These are phyloP conservation scores for Monarcha castaneiventris DNA, from an alignment of 2,113 vertebrate genomes.

Conservation along the genomic window DNA sequence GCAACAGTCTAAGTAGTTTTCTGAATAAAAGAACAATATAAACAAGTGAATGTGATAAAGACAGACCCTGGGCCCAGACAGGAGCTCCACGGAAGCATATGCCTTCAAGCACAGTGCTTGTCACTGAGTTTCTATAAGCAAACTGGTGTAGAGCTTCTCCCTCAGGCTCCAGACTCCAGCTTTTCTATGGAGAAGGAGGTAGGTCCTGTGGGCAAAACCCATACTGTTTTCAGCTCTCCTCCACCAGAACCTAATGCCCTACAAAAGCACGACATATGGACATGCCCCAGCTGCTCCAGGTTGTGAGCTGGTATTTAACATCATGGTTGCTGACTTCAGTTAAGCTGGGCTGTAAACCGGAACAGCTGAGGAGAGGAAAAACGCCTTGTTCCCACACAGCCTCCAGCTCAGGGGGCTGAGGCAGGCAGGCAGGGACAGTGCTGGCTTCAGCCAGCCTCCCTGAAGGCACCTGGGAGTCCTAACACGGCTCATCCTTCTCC, in stretches of 20 bases:
- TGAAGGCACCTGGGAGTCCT: neutral
- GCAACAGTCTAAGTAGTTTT: neutral
- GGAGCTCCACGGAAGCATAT: neutral
- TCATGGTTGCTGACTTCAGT: neutral
- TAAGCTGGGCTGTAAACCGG: neutral
- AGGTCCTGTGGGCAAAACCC: neutral
- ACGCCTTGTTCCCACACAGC: fast-evolving
- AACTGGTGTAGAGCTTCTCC: neutral
- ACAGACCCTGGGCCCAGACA: neutral
- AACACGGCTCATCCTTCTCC: fast-evolving
- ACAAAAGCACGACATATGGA: neutral
- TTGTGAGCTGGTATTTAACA: neutral
- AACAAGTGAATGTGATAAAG: neutral
- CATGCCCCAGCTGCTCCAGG: neutral
- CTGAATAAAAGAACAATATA: neutral
- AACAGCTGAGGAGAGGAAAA: neutral
- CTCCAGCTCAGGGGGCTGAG: neutral
- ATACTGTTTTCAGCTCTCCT: neutral
- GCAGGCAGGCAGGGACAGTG: neutral
- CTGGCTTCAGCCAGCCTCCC: neutral
- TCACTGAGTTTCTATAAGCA: neutral
- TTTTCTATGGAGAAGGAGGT: neutral
- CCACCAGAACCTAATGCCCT: neutral
- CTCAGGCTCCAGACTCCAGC: neutral
- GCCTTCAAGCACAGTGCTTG: neutral